phyloP scores from a whole-genome alignment of 2,797 vertebrate genomes.

The Micropoecilia bifurca region DNA sequence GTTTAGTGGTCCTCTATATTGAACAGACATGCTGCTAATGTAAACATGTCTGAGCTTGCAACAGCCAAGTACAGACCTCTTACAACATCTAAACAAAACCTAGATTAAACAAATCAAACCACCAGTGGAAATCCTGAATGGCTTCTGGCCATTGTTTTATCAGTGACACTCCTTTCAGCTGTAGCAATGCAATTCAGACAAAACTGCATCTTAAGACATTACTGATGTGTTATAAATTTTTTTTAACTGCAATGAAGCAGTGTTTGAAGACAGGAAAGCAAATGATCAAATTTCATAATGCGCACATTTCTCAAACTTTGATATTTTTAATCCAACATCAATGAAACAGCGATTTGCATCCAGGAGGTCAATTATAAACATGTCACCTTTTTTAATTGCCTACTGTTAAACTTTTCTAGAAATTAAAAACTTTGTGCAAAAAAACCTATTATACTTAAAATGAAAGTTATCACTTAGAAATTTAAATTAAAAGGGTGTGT shows the following conservation, averaged over 20 bases:
- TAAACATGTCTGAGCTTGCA: slow-evolving; percentile 17
- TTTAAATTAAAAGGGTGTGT: too few species aligned
- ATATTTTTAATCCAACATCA: background rate
- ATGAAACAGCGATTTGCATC: background rate
- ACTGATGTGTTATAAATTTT: background rate
- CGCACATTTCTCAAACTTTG: background rate
- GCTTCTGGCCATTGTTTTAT: background rate
- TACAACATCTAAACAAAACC: slow-evolving; percentile 14
- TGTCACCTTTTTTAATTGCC: background rate
- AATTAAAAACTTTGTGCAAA: too few species aligned
- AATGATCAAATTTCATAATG: background rate
- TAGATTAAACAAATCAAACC: slow-evolving; percentile 11
- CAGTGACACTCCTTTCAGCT: background rate
- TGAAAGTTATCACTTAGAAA: too few species aligned
- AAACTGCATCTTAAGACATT: background rate
- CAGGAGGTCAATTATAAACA: background rate
- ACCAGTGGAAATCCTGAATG: too few species aligned
- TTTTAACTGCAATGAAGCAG: too few species aligned
- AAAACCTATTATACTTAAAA: background rate
- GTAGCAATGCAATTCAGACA: background rate
- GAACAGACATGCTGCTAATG: background rate
- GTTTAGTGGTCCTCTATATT: background rate
- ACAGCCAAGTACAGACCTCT: background rate
- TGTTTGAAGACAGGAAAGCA: background rate
- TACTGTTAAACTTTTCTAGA: too few species aligned